phyloP scores from a whole-genome alignment of 2,113 vertebrate genomes.

The Periophthalmodon schlosseri region DNA sequence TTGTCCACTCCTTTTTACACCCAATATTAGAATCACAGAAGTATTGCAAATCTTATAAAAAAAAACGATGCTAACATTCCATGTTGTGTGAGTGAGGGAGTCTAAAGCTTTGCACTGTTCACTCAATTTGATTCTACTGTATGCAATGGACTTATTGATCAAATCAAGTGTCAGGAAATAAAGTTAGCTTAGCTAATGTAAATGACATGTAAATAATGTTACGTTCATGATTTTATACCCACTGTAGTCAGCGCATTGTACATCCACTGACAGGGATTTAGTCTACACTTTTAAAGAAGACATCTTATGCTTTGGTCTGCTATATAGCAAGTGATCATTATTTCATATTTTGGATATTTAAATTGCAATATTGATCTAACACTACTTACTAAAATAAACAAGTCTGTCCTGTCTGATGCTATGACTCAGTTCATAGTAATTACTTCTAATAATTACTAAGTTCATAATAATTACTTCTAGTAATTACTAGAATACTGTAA shows the following conservation, averaged over 20 bases:
- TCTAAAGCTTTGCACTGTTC: conserved; percentile 87
- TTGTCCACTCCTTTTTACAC: conserved; percentile 6
- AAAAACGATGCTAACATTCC: conserved; percentile 84
- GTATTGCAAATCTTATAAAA: background rate
- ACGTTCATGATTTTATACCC: conserved; percentile 82
- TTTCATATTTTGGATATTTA: too few species aligned
- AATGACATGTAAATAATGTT: conserved; percentile 87
- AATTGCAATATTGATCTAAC: too few species aligned
- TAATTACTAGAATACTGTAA: too few species aligned
- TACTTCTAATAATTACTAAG: too few species aligned
- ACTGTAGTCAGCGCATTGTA: conserved; percentile 70
- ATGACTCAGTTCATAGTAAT: too few species aligned
- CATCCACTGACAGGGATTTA: conserved; percentile 64
- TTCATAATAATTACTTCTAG: too few species aligned
- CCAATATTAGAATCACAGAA: background rate
- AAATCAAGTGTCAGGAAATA: conserved; percentile 79
- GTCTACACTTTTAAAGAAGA: conserved; percentile 47
- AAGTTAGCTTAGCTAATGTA: conserved; percentile 83
- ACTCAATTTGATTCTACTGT: conserved; percentile 69
- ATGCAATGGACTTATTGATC: conserved; percentile 60
- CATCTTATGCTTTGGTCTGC: background rate
- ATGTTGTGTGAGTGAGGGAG: conserved; percentile 73
- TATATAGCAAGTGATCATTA: too few species aligned
- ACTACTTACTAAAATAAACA: too few species aligned
- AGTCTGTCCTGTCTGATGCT: too few species aligned